A percentile compares a stretch with the other conserved stretches of the same genome.
phyloP scores from a whole-genome alignment of 2,797 vertebrate species.

The Gallirallus australis region DNA sequence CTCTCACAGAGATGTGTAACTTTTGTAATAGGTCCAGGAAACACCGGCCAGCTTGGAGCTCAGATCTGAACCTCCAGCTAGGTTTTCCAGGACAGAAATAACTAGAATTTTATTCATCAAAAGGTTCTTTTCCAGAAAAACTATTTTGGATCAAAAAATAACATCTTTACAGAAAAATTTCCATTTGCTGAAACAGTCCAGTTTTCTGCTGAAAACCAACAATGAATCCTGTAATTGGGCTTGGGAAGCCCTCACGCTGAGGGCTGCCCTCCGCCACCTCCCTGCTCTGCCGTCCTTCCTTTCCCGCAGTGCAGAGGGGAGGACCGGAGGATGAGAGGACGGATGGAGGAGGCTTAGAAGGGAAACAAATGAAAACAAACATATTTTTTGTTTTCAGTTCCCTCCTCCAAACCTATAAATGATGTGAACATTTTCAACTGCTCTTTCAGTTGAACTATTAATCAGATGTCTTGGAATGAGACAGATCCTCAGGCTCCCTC shows the following conservation, averaged over 20 bases:
- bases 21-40: conserved; percentile 46
- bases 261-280: neutral
- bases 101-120: conserved; percentile 26
- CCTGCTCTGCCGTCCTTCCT: neutral
- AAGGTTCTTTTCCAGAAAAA: no score
- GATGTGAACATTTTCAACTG: conserved; percentile 7
- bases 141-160: conserved; percentile 28
- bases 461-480: conserved; percentile 28
- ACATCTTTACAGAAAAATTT: conserved; percentile 43
- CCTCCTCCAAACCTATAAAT: conserved; percentile 35
- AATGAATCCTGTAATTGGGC: conserved; percentile 46
- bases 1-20: conserved; percentile 29
- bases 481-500: neutral
- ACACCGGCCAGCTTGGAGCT: neutral
- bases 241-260: neutral
- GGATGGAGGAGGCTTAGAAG: neutral
- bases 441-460: conserved; percentile 15
- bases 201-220: conserved; percentile 67
- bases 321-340: neutral
- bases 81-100: conserved; percentile 55
- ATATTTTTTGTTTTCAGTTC: conserved; percentile 34
- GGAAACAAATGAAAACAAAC: conserved; percentile 31
- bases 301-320: neutral
- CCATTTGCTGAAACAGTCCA: conserved; percentile 69
- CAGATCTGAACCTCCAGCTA: conserved; percentile 10